Evolutionary conservation across 53 echinoderm and acorn worm species (phyloP).

Genomic region (Patiria pectinifera): DNA sequence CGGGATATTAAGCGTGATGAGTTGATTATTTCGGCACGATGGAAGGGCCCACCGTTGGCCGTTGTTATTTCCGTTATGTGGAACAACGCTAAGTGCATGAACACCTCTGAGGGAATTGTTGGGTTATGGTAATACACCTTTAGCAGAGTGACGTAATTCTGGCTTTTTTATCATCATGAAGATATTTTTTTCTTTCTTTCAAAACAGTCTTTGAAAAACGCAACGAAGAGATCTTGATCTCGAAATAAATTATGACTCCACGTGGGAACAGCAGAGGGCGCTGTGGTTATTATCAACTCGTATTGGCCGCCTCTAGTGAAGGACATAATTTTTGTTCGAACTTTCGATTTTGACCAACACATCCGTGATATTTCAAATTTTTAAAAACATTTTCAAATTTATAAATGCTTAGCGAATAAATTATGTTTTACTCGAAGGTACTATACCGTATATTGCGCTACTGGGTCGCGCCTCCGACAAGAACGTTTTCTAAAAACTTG

Average conservation of each 20-base stretch:
- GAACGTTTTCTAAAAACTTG: too few relatives aligned
- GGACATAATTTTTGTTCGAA: too few relatives aligned
- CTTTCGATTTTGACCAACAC: too few relatives aligned
- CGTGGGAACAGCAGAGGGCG: not conserved
- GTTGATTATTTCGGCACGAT: conserved; percentile 40
- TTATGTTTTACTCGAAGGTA: too few relatives aligned
- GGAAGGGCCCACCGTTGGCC: not conserved
- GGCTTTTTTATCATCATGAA: not conserved
- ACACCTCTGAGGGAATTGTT: conserved; percentile 11
- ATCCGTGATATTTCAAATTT: too few relatives aligned
- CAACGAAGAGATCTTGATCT: not conserved
- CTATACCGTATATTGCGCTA: too few relatives aligned
- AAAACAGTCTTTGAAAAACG: not conserved
- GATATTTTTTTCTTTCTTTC: not conserved
- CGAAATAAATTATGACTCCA: too few relatives aligned
- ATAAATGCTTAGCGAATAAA: too few relatives aligned
- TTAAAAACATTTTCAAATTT: too few relatives aligned
- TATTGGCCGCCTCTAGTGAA: too few relatives aligned
- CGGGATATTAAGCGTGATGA: conserved; percentile 56
- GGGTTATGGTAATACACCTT: not conserved
- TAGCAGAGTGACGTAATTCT: not conserved
- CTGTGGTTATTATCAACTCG: not conserved
- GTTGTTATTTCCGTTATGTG: conserved; percentile 34
- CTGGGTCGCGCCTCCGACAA: too few relatives aligned
- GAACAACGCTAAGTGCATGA: conserved; percentile 16